These are phyloP conservation scores for Lethrus apterus DNA, from an alignment of 1,140 invertebrate genomes.

Conservation along the genomic window DNA sequence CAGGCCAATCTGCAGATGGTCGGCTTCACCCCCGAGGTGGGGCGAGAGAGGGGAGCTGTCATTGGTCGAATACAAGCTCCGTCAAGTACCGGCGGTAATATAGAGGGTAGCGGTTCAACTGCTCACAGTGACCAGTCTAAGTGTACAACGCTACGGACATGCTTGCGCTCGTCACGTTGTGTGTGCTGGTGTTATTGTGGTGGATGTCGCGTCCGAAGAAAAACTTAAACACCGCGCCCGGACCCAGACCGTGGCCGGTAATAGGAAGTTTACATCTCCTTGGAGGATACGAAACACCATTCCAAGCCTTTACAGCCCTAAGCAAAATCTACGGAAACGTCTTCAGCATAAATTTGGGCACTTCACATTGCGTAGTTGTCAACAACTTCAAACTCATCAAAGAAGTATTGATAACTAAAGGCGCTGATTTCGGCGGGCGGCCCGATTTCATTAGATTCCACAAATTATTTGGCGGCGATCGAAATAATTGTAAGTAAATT, in stretches of 20 bases:
- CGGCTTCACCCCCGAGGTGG: conserved; percentile 15
- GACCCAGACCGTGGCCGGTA: conserved; percentile 60
- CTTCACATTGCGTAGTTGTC: conserved; percentile 64
- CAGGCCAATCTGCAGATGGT: conserved; percentile 27
- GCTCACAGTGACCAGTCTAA: conserved; percentile 33
- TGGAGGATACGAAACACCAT: conserved; percentile 57
- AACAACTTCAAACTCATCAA: conserved; percentile 66
- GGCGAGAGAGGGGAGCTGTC: conserved; percentile 26
- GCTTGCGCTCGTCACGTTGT: conserved; percentile 32
- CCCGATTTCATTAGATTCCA: conserved; percentile 72
- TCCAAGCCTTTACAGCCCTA: conserved; percentile 63
- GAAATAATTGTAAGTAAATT: conserved; percentile 69
- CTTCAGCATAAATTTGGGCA: conserved; percentile 64
- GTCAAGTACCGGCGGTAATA: conserved; percentile 33
- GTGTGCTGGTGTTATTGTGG: conserved; percentile 28
- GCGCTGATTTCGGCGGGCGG: conserved; percentile 69
- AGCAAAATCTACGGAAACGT: conserved; percentile 67
- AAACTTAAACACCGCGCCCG: conserved; percentile 42
- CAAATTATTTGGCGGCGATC: conserved; percentile 64
- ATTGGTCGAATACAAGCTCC: conserved; percentile 30
- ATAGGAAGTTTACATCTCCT: conserved; percentile 65
- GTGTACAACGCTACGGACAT: conserved; percentile 29
- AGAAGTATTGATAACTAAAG: conserved; percentile 74
- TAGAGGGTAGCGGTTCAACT: conserved; percentile 37
- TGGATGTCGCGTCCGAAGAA: conserved; percentile 28